Base-by-base conservation (phyloP, 2,888 invertebrate species). In the Microplitis manilae region DNA sequence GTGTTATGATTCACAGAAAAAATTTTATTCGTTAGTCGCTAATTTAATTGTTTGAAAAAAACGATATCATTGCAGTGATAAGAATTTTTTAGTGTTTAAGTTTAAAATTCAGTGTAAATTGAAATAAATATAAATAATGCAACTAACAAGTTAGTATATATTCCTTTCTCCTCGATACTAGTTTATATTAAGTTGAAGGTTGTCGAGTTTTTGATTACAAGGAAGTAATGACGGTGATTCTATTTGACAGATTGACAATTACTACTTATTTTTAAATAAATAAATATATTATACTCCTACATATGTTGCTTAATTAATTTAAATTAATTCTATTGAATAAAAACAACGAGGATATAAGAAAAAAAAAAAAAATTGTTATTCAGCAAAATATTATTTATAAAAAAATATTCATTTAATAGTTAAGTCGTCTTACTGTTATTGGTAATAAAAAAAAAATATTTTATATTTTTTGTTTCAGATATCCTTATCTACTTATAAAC, bases 161-260 rank as follows among this genome's bases (percentile, higher is more conserved):
- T 81, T 81, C 80, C 80, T 81, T 81, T 81, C 80, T 77, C 80
- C 78, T 76, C 61, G 75, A 68, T 72, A 41, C 15, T 13, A 68
- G 38, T 20, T 20, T 75, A 74, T 64, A 20, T 60, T 69, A 60
- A 72, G 74, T 68, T 76, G 81, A 80, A 80, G 81, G 81, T 75
- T 80, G 68, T 71, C 80, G 59, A 38, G 81, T 81, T 77, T 65
- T 78, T 69, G 76, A 76, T 79, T 81, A 81, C 81, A 50, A 50
- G 81, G 81, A 81, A 81, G 79, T 81, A 73, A 39, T n/a, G 61
- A 75, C 65, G 65, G 30, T 65, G 17, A 50, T 50, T 50, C 50
- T 13, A 5, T 13, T 30, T 30, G 30, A 30, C 38, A 7, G 65
- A 65, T 50, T 50, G 50, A 50, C 50, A 50, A 50, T 50, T 50